These are phyloP conservation scores for Clarias fuscus DNA, from an alignment of 2,797 vertebrate species.

Conservation along the genomic window DNA sequence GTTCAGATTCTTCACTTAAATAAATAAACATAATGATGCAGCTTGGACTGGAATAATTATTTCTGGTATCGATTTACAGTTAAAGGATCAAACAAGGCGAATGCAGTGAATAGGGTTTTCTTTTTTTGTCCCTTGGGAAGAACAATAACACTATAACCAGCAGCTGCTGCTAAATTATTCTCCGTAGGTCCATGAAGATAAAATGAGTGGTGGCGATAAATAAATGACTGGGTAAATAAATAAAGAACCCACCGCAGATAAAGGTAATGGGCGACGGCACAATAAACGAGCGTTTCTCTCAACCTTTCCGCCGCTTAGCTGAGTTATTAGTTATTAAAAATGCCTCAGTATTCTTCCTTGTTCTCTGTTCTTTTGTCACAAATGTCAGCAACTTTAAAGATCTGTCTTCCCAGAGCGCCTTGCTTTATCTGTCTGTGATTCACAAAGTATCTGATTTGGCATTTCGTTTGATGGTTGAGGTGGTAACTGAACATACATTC, in stretches of 20 bases:
- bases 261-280: conserved; percentile 59
- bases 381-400: conserved; percentile 54
- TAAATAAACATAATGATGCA: conserved; percentile 19
- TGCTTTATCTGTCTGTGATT: conserved; percentile 46
- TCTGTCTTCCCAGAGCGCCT: conserved; percentile 55
- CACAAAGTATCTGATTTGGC: conserved; percentile 44
- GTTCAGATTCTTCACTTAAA: conserved; percentile 49
- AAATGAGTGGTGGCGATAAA: conserved; percentile 39
- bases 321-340: conserved; percentile 55
- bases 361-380: conserved; percentile 11
- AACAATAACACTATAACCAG: conserved; percentile 21
- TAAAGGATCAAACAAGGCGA: conserved; percentile 7
- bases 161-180: conserved; percentile 6
- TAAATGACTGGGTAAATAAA: conserved; percentile 43
- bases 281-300: conserved; percentile 44
- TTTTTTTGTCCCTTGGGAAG: conserved; percentile 2
- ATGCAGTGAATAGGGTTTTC: background rate
- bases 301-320: conserved; percentile 40
- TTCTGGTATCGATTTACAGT: background rate
- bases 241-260: conserved; percentile 49
- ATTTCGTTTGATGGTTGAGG: conserved; percentile 13
- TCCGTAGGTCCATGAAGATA: conserved; percentile 25
- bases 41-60: conserved; percentile 6
- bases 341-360: conserved; percentile 34
- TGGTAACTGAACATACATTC: background rate